phyloP scores from a whole-genome alignment of 2,113 vertebrate species.

The Istiophorus platypterus region DNA sequence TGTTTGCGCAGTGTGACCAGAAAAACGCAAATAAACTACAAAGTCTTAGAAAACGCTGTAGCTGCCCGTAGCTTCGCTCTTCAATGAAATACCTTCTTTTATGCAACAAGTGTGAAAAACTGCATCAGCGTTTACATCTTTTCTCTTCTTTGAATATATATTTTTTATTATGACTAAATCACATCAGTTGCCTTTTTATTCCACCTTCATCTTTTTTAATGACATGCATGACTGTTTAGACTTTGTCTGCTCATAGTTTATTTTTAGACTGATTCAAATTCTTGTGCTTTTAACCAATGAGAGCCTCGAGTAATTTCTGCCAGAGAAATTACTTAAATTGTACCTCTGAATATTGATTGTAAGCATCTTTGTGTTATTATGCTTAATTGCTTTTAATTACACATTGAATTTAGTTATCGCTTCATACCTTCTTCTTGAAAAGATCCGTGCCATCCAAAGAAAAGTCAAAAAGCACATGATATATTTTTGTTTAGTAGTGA shows the following conservation, averaged over 20 bases:
- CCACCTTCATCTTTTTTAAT: neutral
- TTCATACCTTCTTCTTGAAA: neutral
- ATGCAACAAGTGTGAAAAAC: conserved; percentile 4
- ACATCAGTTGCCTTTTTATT: conserved; percentile 10
- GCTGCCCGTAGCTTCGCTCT: conserved; percentile 33
- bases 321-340: conserved; percentile 11
- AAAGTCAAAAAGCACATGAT: neutral
- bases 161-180: conserved; percentile 12
- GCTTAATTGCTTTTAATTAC: neutral
- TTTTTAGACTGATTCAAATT: neutral
- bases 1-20: neutral
- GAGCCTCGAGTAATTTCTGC: conserved; percentile 25
- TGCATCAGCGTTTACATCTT: conserved; percentile 24
- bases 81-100: conserved; percentile 34
- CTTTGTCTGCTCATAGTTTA: neutral
- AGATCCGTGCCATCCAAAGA: conserved; percentile 40
- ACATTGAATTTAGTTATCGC: neutral
- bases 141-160: neutral
- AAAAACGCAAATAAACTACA: conserved; percentile 1
- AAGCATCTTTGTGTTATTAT: conserved; percentile 9
- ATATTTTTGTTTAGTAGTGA: conserved; percentile 16
- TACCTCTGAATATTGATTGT: conserved; percentile 34
- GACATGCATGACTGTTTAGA: conserved; percentile 5
- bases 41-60: conserved; percentile 11
- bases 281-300: conserved; percentile 21